Evolutionary conservation across 2,113 vertebrate species (phyloP).

Genomic region (Martes martes): DNA sequence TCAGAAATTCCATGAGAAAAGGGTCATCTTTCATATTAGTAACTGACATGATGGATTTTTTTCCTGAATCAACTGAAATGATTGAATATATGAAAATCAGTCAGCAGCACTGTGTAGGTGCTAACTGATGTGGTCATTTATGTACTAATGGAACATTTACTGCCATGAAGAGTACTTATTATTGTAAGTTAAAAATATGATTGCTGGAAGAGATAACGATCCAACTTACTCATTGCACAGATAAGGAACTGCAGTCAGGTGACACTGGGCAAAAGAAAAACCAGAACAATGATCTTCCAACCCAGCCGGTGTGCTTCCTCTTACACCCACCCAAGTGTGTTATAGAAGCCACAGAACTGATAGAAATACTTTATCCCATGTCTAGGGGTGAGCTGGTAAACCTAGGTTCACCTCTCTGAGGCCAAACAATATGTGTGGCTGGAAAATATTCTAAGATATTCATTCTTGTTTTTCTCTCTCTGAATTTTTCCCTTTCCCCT

Average conservation of each 20-base stretch:
- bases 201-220: neutral
- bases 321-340: neutral
- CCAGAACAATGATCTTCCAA: neutral
- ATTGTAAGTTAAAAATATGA: neutral
- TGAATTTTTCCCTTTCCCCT: neutral
- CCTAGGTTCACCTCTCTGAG: neutral
- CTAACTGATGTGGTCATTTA: neutral
- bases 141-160: neutral
- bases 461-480: conserved; percentile 19
- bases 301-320: neutral
- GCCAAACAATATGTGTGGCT: neutral
- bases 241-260: neutral
- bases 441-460: conserved; percentile 11
- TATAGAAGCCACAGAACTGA: neutral
- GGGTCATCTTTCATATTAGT: neutral
- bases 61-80: neutral
- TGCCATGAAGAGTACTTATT: neutral
- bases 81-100: neutral
- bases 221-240: neutral
- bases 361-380: neutral
- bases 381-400: neutral
- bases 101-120: neutral
- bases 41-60: neutral
- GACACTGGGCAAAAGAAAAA: neutral
- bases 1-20: neutral